A percentile compares a stretch with the other conserved stretches of the same genome.
Conservation (phyloP, 2,113 vertebrate genomes). For the Megaceryle torquata region DNA sequence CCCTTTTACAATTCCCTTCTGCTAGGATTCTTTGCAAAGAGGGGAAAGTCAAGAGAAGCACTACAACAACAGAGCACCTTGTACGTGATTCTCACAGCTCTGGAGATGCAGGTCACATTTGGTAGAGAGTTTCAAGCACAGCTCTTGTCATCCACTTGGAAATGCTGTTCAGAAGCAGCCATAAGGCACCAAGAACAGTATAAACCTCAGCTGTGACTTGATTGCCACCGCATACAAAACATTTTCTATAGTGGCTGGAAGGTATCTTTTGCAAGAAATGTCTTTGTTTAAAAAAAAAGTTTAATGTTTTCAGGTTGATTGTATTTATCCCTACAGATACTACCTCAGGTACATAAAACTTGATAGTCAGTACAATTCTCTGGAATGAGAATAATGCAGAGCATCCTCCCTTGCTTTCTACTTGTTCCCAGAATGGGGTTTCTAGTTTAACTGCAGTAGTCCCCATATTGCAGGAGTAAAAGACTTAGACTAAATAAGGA, state of each 20-base stretch:
- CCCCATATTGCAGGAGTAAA: background rate
- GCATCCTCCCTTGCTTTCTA: background rate
- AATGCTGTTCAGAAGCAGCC: background rate
- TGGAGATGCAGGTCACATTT: rapidly evolving
- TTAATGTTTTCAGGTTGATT: background rate
- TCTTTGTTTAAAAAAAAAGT: background rate
- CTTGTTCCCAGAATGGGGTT: background rate
- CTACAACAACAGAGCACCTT: background rate
- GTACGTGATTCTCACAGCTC: background rate
- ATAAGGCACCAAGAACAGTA: background rate
- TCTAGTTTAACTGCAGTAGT: background rate
- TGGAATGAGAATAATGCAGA: background rate
- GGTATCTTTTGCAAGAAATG: background rate
- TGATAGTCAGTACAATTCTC: background rate
- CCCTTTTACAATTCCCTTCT: background rate
- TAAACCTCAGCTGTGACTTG: background rate
- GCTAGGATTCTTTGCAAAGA: background rate
- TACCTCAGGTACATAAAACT: background rate
- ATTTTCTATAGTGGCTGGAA: background rate
- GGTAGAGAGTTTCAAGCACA: background rate
- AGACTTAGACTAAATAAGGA: background rate
- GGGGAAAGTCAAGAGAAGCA: background rate
- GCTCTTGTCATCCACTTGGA: background rate
- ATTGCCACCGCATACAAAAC: background rate
- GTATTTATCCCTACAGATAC: background rate